These are phyloP conservation scores for Orussus abietinus DNA, from an alignment of 1,140 invertebrate species.

Conservation along the genomic window DNA sequence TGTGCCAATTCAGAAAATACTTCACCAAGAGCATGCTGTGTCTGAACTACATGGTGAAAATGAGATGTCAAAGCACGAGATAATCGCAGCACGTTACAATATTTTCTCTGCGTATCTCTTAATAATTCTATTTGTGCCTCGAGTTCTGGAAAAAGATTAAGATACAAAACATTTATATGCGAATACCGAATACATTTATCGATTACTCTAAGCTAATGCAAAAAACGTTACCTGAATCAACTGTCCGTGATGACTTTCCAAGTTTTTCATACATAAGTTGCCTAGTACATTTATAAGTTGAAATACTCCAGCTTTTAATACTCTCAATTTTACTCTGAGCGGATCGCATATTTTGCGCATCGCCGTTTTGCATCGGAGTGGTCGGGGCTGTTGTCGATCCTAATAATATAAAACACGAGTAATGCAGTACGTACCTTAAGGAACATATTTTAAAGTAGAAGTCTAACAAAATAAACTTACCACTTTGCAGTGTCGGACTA, in stretches of 20 bases:
- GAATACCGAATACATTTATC: conserved; percentile 5
- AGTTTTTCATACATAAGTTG: conserved; percentile 93
- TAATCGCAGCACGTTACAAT: conserved; percentile 81
- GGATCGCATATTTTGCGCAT: conserved; percentile 59
- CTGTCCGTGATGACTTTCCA: conserved; percentile 87
- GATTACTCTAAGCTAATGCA: conserved; percentile 11
- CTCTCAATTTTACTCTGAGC: conserved; percentile 79
- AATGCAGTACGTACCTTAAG: no score
- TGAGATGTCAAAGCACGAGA: conserved; percentile 81
- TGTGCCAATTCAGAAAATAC: conserved; percentile 93
- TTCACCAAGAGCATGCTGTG: conserved; percentile 79
- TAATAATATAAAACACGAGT: conserved; percentile 31
- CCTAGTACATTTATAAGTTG: conserved; percentile 94
- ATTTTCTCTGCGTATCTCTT: conserved; percentile 91
- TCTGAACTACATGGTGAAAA: conserved; percentile 84
- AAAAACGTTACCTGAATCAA: conserved; percentile 70
- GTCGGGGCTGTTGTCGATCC: conserved; percentile 39
- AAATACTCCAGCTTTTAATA: conserved; percentile 93
- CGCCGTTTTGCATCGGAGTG: conserved; percentile 60
- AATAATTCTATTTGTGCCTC: conserved; percentile 89
- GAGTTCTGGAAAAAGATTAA: conserved; percentile 62
- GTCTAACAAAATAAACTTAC: conserved; percentile 24
- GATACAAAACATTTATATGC: conserved; percentile 1
- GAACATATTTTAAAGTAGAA: conserved; percentile 34
- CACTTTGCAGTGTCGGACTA: conserved; percentile 33